Evolutionary conservation across 2,888 invertebrate species (phyloP), one percentile per base, ranked within the genome.

Genomic region (Ochropleura leucogaster): DNA sequence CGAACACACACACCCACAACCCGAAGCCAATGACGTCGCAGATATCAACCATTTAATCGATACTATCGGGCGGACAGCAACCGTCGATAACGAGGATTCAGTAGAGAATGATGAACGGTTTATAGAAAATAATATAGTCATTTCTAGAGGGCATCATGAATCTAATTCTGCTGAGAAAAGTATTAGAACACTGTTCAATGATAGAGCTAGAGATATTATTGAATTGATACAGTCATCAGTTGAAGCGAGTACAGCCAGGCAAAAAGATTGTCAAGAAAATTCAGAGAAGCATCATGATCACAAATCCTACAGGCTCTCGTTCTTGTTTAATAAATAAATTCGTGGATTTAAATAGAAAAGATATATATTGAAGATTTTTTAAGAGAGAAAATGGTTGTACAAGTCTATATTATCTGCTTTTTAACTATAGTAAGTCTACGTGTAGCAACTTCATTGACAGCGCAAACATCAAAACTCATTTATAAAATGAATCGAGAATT

Each of bases 321-420:
- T 85, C 51, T 65, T 85, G 8, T 85, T 85, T 14, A 85, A 85
- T 46, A 85, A 84, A 44, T 80, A 75, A 75, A 12, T 47, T 16
- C 2, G 51, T 47, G 9, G 18, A 59, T 57, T 16, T 7, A 3
- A 0, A 0, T 14, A 47, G 0, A 6, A 18, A n/a, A 16, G 46
- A n/a, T 79, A 12, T 42, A 59, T 0, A 16, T 46, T 79, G 9
- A 47, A 4, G 42, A 12, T 47, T 44, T 0, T 44, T 5, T 16
- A 6, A 42, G 4, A 20, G 14, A 8, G 30, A 6, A 51, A 5
- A 16, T 0, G 18, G 6, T 18, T 12, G 30, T 30, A 3, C 30
- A 30, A 30, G 30, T 30, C 30, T 42, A 12, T 62, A 4, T 2
- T 42, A 18, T 42, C 3, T 18, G 42, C 9, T 42, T n/a, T n/a